Percentiles rank a stretch among this genome's conserved stretches.
phyloP scores from a whole-genome alignment of 2,888 invertebrate genomes.

The Rutpela maculata region DNA sequence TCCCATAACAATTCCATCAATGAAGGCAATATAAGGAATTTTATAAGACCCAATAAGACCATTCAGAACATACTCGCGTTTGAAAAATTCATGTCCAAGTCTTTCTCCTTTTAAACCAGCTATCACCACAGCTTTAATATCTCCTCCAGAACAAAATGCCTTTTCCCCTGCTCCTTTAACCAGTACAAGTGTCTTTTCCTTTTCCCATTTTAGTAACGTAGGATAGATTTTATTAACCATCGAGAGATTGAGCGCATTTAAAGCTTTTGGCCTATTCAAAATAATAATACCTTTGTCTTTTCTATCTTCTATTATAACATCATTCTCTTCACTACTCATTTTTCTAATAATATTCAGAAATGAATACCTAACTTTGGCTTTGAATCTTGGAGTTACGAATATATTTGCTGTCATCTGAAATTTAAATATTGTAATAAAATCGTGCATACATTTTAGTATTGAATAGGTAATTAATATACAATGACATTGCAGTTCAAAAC shows the following conservation, averaged over 20 bases:
- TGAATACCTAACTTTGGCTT: not conserved
- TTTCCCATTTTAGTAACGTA: constrained; percentile 79
- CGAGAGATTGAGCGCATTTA: constrained; percentile 85
- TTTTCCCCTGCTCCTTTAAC: constrained; percentile 81
- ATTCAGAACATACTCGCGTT: constrained; percentile 90
- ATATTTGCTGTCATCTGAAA: constrained; percentile 37
- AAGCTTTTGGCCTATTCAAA: constrained; percentile 84
- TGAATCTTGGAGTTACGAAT: constrained; percentile 24
- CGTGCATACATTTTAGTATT: not conserved
- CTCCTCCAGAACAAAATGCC: constrained; percentile 99
- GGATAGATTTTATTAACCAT: constrained; percentile 83
- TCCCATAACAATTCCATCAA: constrained; percentile 98
- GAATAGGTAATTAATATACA: no score
- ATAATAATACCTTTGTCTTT: constrained; percentile 79
- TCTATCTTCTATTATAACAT: constrained; percentile 68
- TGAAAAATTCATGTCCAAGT: constrained; percentile 85
- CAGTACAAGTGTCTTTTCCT: constrained; percentile 74
- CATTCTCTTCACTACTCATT: constrained; percentile 66
- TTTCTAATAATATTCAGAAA: constrained; percentile 49
- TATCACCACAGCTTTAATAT: constrained; percentile 86
- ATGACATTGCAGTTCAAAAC: not conserved
- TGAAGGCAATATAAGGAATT: constrained; percentile 93
- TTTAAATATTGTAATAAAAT: not conserved
- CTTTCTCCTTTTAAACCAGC: constrained; percentile 79
- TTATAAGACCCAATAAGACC: constrained; percentile 90